phyloP scores from a whole-genome alignment of 2,797 vertebrate species.

The Sandelia bainsii region DNA sequence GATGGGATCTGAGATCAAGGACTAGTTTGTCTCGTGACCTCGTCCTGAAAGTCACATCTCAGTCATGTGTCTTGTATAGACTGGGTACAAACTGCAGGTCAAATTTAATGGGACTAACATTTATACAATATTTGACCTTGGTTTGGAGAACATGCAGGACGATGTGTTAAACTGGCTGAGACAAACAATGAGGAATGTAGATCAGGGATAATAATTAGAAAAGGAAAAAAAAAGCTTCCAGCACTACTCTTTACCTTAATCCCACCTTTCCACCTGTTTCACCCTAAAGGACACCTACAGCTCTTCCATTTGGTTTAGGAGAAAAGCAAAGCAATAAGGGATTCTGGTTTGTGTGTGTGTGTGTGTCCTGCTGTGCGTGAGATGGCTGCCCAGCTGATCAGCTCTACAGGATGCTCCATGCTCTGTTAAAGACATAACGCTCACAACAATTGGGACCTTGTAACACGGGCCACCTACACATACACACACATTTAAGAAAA shows the following conservation, averaged over 20 bases:
- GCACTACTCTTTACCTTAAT: constrained; percentile 19
- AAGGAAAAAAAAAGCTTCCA: constrained; percentile 3
- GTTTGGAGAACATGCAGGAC: not conserved
- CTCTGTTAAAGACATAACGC: constrained; percentile 55
- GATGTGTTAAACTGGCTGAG: not conserved
- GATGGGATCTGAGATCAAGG: constrained; percentile 48
- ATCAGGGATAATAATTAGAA: constrained; percentile 4
- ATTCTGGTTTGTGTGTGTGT: constrained; percentile 21
- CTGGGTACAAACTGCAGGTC: constrained; percentile 17
- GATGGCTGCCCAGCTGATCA: constrained; percentile 46
- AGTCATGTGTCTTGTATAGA: constrained; percentile 14
- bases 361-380: constrained; percentile 41
- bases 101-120: constrained; percentile 30
- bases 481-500: not conserved
- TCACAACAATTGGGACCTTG: constrained; percentile 39
- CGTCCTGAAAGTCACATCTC: constrained; percentile 9
- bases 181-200: not conserved
- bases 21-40: constrained; percentile 53
- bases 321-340: constrained; percentile 43
- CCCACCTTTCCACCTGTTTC: constrained; percentile 10
- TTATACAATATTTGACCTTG: constrained; percentile 25
- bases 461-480: constrained; percentile 8
- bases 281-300: constrained; percentile 29
- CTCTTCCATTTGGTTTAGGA: constrained; percentile 35
- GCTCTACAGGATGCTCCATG: constrained; percentile 42